Conservation (phyloP, 30 jellyfish, hydroid and myxozoan species). For the Sanderia malayensis region DNA sequence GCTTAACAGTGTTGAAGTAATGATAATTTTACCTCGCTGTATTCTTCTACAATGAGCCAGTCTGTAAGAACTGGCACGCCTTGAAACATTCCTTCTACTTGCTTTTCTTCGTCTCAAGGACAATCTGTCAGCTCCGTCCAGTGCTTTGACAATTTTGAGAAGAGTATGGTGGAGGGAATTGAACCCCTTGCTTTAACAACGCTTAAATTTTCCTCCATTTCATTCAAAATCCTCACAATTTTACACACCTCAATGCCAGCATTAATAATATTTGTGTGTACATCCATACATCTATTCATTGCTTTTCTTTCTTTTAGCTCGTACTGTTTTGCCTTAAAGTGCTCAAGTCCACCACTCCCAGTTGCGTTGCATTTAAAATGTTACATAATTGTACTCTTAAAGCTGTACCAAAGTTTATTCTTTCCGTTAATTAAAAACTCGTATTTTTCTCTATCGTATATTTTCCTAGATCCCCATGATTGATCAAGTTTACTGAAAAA, state of each 20-base stretch:
- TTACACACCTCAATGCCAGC: constrained; percentile 29
- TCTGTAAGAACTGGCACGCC: not conserved
- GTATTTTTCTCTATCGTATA: not conserved
- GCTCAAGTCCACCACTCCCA: not conserved
- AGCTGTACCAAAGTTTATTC: constrained; percentile 12
- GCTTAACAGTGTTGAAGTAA: not conserved
- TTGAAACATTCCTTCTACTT: not conserved
- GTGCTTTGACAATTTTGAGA: constrained; percentile 4
- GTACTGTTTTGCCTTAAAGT: constrained; percentile 17
- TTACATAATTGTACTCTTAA: not conserved
- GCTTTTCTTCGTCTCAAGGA: not conserved
- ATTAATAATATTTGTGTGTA: not conserved
- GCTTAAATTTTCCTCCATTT: not conserved
- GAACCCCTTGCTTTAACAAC: constrained; percentile 7
- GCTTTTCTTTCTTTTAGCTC: not conserved
- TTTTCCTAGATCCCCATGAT: not conserved
- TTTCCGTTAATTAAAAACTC: not conserved
- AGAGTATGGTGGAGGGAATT: not conserved
- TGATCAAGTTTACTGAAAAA: not conserved
- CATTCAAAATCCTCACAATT: constrained; percentile 55
- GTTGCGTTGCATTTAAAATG: not conserved
- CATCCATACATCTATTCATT: not conserved
- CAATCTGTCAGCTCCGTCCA: constrained; percentile 18
- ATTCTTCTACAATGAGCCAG: constrained; percentile 2
- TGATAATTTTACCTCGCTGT: not conserved